phyloP scores from a whole-genome alignment of 2,888 invertebrate species.

The Elysia crispata region DNA sequence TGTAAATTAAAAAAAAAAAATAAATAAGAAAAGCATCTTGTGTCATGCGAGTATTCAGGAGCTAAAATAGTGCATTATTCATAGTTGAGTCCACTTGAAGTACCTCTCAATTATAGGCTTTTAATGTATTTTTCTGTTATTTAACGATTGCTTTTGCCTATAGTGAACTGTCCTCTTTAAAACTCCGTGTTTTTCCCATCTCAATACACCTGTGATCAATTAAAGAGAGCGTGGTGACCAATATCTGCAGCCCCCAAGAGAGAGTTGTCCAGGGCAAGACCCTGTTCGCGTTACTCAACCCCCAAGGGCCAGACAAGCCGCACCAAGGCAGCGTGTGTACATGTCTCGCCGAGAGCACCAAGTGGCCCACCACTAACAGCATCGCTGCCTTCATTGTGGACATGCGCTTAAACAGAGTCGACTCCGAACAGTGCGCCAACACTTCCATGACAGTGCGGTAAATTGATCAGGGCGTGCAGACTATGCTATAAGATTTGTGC shows the following conservation, averaged over 20 bases:
- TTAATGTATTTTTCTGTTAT: too few species aligned
- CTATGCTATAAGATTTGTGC: too few species aligned
- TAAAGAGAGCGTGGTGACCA: slow-evolving; percentile 46
- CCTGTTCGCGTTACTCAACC: slow-evolving; percentile 50
- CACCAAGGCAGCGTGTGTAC: slow-evolving; percentile 49
- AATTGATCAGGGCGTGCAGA: too few species aligned
- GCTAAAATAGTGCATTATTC: too few species aligned
- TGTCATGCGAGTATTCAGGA: too few species aligned
- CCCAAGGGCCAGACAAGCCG: slow-evolving; percentile 27
- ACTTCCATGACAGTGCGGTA: slow-evolving; percentile 31
- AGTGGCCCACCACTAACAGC: slow-evolving; percentile 48
- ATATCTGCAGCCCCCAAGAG: slow-evolving; percentile 49
- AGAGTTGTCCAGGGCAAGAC: slow-evolving; percentile 47
- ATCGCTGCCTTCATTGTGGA: slow-evolving; percentile 54
- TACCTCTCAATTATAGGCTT: too few species aligned
- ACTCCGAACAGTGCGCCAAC: slow-evolving; percentile 48
- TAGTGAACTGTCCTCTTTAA: too few species aligned
- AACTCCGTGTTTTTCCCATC: too few species aligned
- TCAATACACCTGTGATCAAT: background rate
- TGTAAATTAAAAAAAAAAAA: too few species aligned
- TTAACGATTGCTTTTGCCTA: too few species aligned
- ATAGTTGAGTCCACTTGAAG: too few species aligned
- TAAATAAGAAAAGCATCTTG: too few species aligned
- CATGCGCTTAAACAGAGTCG: slow-evolving; percentile 47
- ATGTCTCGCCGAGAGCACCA: slow-evolving; percentile 51